Base-by-base conservation (phyloP, 2,113 vertebrate genomes). In the Mola mola region DNA sequence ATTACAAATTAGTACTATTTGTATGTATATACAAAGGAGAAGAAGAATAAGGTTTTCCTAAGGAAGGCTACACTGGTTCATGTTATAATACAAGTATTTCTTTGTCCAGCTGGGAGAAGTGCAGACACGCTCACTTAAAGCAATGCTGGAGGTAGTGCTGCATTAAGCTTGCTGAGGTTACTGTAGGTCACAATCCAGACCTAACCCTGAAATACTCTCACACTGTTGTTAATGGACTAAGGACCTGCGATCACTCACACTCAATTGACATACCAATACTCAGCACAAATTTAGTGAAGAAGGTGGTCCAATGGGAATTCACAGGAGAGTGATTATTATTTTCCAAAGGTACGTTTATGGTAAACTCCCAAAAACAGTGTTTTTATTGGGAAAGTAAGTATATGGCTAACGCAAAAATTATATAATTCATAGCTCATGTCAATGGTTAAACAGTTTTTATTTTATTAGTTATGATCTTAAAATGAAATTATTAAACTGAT, bases 161-260 rank as follows among this genome's bases (percentile, higher is more conserved):
- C 56, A 67, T 47, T 58, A 41, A 41, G 50, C 26, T 40, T 5
- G 2, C 65, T 15, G 65, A 76, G 91, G 93, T 94, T 93, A 94
- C 84, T 91, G 36, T 5, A 71, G 91, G 91, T 92, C 89, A 93
- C 84, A 89, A 79, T 55, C 84, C 90, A 88, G 65, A 0, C 89
- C 79, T 88, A 91, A 93, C 90, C 89, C 71, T 47, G 6, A 48
- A 84, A 84, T 43, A 75, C 50, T 80, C 49, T 53, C 75, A 74
- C 41, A 34, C 33, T 0, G 1, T 19, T 3, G 55, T 57, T 78
- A 86, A 85, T 75, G 62, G 66, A 38, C 46, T 24, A 60, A 34
- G 77, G 48, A 66, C 46, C 42, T 42, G 22, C 2, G 19, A 77
- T 60, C 40, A 58, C 31, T 81, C 48, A 29, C 82, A 74, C 70